phyloP scores from a whole-genome alignment of 1,140 invertebrate species.

The Drosophila mauritiana region DNA sequence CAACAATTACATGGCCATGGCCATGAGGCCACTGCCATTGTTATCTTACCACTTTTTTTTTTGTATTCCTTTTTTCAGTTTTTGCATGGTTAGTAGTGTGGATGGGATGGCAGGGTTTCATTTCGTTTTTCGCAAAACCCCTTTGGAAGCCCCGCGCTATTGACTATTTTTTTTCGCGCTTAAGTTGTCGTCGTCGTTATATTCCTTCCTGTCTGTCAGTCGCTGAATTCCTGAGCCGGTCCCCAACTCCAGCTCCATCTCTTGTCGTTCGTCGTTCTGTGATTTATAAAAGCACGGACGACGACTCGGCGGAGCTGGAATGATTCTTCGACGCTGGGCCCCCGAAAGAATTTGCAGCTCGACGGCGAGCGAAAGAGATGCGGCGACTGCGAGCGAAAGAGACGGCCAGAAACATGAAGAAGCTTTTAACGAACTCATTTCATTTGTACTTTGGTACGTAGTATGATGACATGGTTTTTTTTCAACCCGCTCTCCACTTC shows the following conservation, averaged over 20 bases:
- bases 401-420: conserved; percentile 74
- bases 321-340: conserved; percentile 76
- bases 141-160: conserved; percentile 39
- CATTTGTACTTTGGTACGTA: conserved; percentile 74
- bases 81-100: conserved; percentile 59
- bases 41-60: conserved; percentile 35
- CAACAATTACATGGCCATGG: conserved; percentile 78
- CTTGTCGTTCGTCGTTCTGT: conserved; percentile 71
- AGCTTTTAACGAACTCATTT: conserved; percentile 83
- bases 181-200: conserved; percentile 80
- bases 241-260: conserved; percentile 41
- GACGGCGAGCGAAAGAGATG: conserved; percentile 8
- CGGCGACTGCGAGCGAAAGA: conserved; percentile 5
- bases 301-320: conserved; percentile 58
- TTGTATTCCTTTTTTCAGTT: conserved; percentile 8
- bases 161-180: conserved; percentile 80
- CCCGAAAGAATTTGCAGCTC: conserved; percentile 75
- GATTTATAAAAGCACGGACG: conserved; percentile 78
- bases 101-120: conserved; percentile 20
- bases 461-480: conserved; percentile 73
- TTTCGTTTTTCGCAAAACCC: conserved; percentile 26
- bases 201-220: conserved; percentile 79
- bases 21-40: conserved; percentile 69
- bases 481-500: conserved; percentile 7
- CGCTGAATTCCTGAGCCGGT: conserved; percentile 59